Conservation (phyloP, 1,140 invertebrate species). For the Batillaria attramentaria region DNA sequence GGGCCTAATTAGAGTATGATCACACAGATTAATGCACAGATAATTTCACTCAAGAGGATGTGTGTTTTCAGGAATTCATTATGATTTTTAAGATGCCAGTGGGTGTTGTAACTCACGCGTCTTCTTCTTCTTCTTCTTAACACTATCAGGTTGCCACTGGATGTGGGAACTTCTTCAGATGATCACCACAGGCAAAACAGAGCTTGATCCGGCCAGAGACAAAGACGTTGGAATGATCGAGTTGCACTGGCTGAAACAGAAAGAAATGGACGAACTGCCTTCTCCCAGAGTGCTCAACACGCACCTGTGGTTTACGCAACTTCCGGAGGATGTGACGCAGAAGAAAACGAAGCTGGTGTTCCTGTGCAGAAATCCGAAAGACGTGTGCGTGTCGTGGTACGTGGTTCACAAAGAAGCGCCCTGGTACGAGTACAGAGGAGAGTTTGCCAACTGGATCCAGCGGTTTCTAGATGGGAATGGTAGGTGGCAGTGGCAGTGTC, state of each 20-base stretch:
- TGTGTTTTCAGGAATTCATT: too few species aligned
- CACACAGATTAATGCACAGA: too few species aligned
- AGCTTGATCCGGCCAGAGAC: background rate
- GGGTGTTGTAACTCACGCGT: too few species aligned
- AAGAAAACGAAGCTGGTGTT: constrained; percentile 41
- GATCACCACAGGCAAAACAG: constrained; percentile 33
- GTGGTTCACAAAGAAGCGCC: constrained; percentile 33
- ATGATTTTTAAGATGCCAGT: too few species aligned
- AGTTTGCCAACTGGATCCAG: constrained; percentile 18
- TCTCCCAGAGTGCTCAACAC: constrained; percentile 50
- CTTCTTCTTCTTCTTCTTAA: too few species aligned
- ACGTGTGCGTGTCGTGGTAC: constrained; percentile 51
- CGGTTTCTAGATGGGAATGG: constrained; percentile 31
- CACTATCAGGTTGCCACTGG: constrained; percentile 49
- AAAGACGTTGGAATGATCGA: constrained; percentile 46
- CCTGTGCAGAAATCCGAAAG: constrained; percentile 49
- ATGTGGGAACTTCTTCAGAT: constrained; percentile 46
- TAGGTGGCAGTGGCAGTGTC: too few species aligned
- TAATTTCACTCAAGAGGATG: too few species aligned
- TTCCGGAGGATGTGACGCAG: constrained; percentile 35
- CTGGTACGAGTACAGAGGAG: constrained; percentile 26
- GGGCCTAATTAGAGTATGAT: too few species aligned
- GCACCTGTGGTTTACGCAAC: constrained; percentile 31
- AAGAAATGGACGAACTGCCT: constrained; percentile 11
- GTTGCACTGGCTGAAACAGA: constrained; percentile 6